A percentile compares a stretch with the other conserved stretches of the same genome.
Conservation (phyloP, 2,888 invertebrate species). For the Leptinotarsa haldemani region DNA sequence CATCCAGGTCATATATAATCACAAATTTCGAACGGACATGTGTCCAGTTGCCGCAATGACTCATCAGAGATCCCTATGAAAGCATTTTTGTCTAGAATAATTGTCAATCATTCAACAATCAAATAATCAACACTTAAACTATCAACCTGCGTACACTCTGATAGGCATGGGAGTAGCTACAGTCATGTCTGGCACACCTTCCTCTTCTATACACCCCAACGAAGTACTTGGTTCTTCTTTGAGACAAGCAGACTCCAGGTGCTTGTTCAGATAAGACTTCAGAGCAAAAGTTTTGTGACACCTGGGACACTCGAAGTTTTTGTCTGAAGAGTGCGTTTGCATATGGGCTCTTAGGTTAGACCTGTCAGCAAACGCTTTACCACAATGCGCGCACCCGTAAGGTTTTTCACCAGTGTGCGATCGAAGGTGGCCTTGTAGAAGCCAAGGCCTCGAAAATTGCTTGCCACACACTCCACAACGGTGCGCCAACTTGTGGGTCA, state of each 20-base stretch:
- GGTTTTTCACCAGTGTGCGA: conserved; percentile 96
- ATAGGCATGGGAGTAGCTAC: conserved; percentile 51
- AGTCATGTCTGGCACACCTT: conserved; percentile 43
- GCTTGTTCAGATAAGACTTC: conserved; percentile 95
- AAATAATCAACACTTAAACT: conserved; percentile 10
- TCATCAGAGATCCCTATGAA: conserved; percentile 26
- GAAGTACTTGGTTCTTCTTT: conserved; percentile 68
- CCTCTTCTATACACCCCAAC: conserved; percentile 51
- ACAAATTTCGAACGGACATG: neutral
- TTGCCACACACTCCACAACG: conserved; percentile 94
- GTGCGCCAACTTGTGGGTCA: conserved; percentile 92
- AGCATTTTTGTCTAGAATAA: conserved; percentile 21
- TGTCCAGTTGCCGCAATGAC: conserved; percentile 5
- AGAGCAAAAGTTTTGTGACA: conserved; percentile 93
- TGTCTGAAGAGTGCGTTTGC: conserved; percentile 92
- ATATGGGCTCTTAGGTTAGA: conserved; percentile 93
- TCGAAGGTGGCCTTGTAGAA: conserved; percentile 85
- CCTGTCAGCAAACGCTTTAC: conserved; percentile 94
- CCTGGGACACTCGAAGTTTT: conserved; percentile 87
- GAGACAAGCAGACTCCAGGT: conserved; percentile 90
- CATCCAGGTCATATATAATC: neutral
- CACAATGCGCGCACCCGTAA: conserved; percentile 93
- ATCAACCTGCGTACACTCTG: conserved; percentile 58
- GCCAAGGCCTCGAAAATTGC: conserved; percentile 95
- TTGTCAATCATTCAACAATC: conserved; percentile 13